These are phyloP conservation scores for Chiridota heheva DNA, from an alignment of 35 echinoderm and acorn worm species.

Conservation along the genomic window DNA sequence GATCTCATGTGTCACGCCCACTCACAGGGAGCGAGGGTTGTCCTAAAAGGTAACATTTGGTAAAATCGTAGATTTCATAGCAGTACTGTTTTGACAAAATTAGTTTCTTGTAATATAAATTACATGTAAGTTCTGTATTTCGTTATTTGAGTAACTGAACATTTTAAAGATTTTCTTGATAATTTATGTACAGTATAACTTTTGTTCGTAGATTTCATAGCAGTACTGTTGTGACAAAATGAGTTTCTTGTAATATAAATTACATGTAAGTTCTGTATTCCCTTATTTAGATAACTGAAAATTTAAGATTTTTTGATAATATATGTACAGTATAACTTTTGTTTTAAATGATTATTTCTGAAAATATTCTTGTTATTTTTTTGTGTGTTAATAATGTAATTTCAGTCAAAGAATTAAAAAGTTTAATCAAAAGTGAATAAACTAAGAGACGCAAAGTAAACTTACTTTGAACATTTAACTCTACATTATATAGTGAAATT, in stretches of 20 bases:
- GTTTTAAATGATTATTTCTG: no score
- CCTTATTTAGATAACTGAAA: background rate
- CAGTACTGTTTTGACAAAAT: background rate
- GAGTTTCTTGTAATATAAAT: background rate
- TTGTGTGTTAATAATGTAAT: no score
- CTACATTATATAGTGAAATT: no score
- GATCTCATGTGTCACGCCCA: constrained; percentile 91
- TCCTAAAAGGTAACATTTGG: constrained; percentile 59
- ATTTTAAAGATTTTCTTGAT: background rate
- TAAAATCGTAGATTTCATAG: background rate
- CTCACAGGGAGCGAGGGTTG: constrained; percentile 65
- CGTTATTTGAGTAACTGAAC: background rate
- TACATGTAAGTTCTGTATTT: background rate
- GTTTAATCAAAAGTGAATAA: no score
- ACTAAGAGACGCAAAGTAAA: no score
- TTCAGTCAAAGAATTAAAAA: no score
- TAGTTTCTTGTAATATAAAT: background rate
- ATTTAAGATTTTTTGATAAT: background rate
- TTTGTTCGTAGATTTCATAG: background rate
- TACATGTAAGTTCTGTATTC: background rate
- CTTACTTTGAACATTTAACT: no score
- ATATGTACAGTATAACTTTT: background rate
- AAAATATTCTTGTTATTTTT: no score
- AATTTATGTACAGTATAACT: background rate
- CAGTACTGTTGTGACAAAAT: background rate